phyloP scores from a whole-genome alignment of 2,113 vertebrate species.

The Euleptes europaea region DNA sequence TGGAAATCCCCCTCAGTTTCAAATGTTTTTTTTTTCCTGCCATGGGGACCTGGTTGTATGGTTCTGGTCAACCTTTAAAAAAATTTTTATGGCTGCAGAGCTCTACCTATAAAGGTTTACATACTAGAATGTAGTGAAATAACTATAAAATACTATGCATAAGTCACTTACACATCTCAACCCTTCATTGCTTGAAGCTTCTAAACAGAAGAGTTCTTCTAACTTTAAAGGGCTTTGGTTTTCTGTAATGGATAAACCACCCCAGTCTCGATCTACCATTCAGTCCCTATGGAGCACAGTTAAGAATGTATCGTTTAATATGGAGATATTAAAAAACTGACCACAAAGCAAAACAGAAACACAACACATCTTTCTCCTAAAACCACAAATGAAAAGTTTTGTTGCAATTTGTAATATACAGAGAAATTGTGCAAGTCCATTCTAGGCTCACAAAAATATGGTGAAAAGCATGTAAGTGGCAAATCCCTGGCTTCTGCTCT shows the following conservation, averaged over 20 bases:
- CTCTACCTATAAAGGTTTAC: background rate
- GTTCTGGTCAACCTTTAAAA: background rate
- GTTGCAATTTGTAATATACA: background rate
- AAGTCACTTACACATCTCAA: conserved; percentile 37
- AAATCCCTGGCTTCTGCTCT: background rate
- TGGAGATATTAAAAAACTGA: background rate
- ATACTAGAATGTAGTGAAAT: background rate
- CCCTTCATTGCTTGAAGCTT: background rate
- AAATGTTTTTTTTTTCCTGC: background rate
- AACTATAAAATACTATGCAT: background rate
- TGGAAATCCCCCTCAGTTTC: background rate
- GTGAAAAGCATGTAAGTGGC: background rate
- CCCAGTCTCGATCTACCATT: conserved; percentile 28
- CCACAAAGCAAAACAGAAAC: background rate
- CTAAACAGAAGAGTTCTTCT: background rate
- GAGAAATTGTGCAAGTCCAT: background rate
- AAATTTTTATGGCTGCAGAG: background rate
- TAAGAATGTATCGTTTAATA: conserved; percentile 16
- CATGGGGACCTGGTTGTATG: background rate
- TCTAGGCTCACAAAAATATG: background rate
- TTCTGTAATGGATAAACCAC: conserved; percentile 18
- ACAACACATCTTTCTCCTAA: background rate
- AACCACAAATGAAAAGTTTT: background rate
- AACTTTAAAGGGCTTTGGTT: conserved; percentile 18
- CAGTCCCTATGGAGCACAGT: conserved; percentile 10